Conservation (phyloP, 2,113 vertebrate genomes). For the Paracanthobrama guichenoti region DNA sequence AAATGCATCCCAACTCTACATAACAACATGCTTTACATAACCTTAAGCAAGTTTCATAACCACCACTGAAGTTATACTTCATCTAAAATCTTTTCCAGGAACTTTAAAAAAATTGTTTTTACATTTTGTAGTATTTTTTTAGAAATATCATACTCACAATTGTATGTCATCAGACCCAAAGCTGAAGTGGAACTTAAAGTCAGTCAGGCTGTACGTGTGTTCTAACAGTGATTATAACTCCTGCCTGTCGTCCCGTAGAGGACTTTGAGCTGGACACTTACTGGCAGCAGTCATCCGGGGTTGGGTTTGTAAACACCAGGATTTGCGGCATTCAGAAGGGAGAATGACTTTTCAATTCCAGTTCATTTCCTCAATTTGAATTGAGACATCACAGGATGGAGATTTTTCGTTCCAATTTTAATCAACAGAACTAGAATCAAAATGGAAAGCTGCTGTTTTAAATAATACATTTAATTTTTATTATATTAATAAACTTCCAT, state of each 20-base stretch:
- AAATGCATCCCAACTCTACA: neutral
- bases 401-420: neutral
- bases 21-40: neutral
- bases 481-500: neutral
- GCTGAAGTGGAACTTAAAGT: neutral
- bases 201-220: neutral
- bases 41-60: neutral
- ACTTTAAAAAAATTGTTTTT: neutral
- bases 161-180: neutral
- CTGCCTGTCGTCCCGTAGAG: neutral
- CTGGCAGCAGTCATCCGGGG: neutral
- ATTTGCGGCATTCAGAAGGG: neutral
- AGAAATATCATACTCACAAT: neutral
- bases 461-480: neutral
- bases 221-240: neutral
- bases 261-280: conserved; percentile 44
- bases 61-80: neutral
- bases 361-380: neutral
- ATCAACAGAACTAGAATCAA: neutral
- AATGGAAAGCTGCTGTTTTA: neutral
- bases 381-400: neutral
- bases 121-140: too few species aligned
- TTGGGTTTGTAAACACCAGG: conserved; percentile 2
- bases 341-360: neutral
- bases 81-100: neutral